Evolutionary conservation across 2,888 invertebrate genomes (phyloP).

Genomic region (Steinernema hermaphroditum): DNA sequence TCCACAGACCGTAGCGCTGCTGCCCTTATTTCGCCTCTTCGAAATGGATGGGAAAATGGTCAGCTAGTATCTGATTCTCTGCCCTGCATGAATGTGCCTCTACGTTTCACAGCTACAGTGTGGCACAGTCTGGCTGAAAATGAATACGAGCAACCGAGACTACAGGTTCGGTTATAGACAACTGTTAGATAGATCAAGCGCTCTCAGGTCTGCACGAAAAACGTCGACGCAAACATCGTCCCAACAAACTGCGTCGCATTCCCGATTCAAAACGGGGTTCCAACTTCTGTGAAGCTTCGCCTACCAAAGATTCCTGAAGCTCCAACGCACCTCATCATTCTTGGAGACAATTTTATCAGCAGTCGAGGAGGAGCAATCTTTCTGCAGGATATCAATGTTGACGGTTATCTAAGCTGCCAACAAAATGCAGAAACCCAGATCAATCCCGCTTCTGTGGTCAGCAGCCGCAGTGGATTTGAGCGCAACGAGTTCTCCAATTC

Average conservation of each 20-base stretch:
- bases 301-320: not conserved
- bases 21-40: conserved; percentile 44
- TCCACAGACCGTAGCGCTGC: conserved; percentile 46
- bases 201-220: conserved; percentile 48
- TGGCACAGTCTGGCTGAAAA: conserved; percentile 40
- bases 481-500: not conserved
- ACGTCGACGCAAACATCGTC: conserved; percentile 50
- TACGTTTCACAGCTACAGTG: conserved; percentile 49
- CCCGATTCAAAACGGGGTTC: conserved; percentile 51
- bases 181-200: not conserved
- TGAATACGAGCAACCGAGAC: conserved; percentile 44
- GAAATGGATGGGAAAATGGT: conserved; percentile 56
- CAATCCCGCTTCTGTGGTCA: conserved; percentile 34
- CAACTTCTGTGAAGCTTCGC: not conserved
- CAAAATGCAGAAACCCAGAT: conserved; percentile 45
- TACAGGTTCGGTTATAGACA: conserved; percentile 42
- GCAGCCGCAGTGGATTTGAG: not conserved
- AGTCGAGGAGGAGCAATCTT: conserved; percentile 53
- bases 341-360: conserved; percentile 54
- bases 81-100: conserved; percentile 45
- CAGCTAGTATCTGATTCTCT: conserved; percentile 51
- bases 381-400: conserved; percentile 54
- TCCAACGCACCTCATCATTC: conserved; percentile 45
- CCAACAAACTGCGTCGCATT: conserved; percentile 53
- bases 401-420: conserved; percentile 48